A percentile compares a stretch with the other conserved stretches of the same genome.
Conservation (phyloP, 2,797 vertebrate genomes). For the Syngnathus acus region DNA sequence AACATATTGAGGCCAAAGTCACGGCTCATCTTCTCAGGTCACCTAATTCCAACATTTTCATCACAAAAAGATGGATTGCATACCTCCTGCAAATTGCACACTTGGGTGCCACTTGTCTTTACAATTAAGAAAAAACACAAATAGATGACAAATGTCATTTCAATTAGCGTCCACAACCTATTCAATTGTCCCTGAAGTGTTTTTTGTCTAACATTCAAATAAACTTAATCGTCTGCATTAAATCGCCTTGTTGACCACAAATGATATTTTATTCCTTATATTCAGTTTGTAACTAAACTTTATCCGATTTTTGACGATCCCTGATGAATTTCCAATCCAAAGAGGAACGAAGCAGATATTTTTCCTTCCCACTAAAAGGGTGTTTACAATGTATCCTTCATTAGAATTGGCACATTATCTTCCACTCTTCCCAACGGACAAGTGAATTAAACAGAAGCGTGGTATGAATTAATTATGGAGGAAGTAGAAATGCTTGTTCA, state of each 20-base stretch:
- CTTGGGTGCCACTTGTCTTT: background rate
- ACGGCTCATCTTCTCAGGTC: background rate
- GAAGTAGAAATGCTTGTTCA: slow-evolving; percentile 38
- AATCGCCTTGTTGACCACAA: background rate
- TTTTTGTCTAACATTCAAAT: background rate
- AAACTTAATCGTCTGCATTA: background rate
- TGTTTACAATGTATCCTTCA: slow-evolving; percentile 32
- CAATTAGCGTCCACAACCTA: background rate
- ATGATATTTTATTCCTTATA: background rate
- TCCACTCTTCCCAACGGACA: slow-evolving; percentile 18
- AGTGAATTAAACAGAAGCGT: slow-evolving; percentile 39
- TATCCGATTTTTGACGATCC: slow-evolving; percentile 7
- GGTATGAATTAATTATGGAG: slow-evolving; percentile 39
- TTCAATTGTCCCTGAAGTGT: background rate
- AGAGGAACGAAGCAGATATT: slow-evolving; percentile 19
- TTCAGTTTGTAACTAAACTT: background rate
- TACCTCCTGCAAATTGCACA: background rate
- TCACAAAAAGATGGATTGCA: slow-evolving; percentile 3
- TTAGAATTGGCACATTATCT: slow-evolving; percentile 34
- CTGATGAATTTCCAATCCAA: slow-evolving; percentile 12
- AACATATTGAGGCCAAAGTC: slow-evolving; percentile 5
- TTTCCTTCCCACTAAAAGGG: slow-evolving; percentile 3
- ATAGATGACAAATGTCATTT: background rate
- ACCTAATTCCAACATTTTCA: background rate
- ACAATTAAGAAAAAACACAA: background rate